phyloP scores from a whole-genome alignment of 2,113 vertebrate species.

The Hemiscyllium ocellatum region DNA sequence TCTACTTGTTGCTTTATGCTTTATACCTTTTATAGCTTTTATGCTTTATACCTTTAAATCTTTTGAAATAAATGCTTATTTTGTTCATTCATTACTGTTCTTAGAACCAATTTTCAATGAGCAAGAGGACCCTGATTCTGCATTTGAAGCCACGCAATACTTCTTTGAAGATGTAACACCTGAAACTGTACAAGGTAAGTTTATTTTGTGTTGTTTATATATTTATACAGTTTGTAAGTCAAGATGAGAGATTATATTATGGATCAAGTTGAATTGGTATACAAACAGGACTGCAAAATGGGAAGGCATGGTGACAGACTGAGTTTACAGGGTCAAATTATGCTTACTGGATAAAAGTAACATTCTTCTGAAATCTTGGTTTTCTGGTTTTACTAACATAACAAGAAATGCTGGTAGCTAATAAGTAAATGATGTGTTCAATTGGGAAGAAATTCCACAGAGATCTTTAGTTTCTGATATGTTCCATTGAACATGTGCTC shows the following conservation, averaged over 20 bases:
- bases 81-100: background rate
- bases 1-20: background rate
- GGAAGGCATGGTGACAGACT: too few species aligned
- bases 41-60: background rate
- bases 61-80: background rate
- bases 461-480: background rate
- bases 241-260: background rate
- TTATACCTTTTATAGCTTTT: background rate
- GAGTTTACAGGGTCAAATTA: background rate
- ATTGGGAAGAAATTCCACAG: background rate
- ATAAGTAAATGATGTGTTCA: background rate
- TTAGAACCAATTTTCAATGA: conserved; percentile 67
- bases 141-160: conserved; percentile 95
- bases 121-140: conserved; percentile 91
- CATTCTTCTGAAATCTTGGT: background rate
- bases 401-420: background rate
- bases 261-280: background rate
- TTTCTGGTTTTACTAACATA: background rate
- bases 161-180: conserved; percentile 98
- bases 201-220: background rate
- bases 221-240: conserved; percentile 33
- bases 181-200: conserved; percentile 79
- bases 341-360: background rate
- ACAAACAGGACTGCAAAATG: background rate
- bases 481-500: background rate